Evolutionary conservation across 2,888 invertebrate species (phyloP).

Genomic region (Stenoptilia bipunctidactyla): DNA sequence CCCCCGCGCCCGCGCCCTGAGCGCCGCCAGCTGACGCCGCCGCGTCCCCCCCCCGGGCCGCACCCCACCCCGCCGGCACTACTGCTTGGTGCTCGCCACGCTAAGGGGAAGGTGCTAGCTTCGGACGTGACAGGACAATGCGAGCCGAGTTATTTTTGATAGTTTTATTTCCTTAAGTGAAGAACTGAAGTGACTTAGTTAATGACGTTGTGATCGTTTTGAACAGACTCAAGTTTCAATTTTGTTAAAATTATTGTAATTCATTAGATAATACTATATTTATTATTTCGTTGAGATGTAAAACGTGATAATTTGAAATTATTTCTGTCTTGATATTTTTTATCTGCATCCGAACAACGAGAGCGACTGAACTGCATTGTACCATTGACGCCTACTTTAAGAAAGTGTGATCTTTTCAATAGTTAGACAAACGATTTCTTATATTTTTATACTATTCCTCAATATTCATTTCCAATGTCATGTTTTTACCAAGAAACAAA

Average conservation of each 20-base stretch:
- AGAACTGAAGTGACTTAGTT: constrained; percentile 62
- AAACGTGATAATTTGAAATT: constrained; percentile 63
- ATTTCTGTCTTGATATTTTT: constrained; percentile 70
- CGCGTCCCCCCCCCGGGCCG: constrained; percentile 22
- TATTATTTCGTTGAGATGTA: constrained; percentile 62
- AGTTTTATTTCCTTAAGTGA: constrained; percentile 69
- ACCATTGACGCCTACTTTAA: constrained; percentile 25
- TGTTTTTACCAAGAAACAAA: too few species aligned
- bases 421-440: not conserved
- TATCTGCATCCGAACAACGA: constrained; percentile 45
- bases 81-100: constrained; percentile 67
- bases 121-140: constrained; percentile 68
- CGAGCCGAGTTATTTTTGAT: constrained; percentile 71
- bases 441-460: not conserved
- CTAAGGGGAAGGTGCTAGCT: constrained; percentile 71
- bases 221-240: constrained; percentile 59
- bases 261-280: constrained; percentile 66
- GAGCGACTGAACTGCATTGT: constrained; percentile 36
- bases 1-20: constrained; percentile 56
- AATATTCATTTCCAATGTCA: not conserved
- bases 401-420: constrained; percentile 24
- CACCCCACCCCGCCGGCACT: constrained; percentile 23
- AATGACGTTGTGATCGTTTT: constrained; percentile 58
- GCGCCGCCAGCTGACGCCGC: constrained; percentile 31
- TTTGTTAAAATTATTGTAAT: constrained; percentile 71